Percentiles rank a stretch among this genome's conserved stretches.
Conservation (phyloP, 2,888 invertebrate species). For the Chrysopilus asiliformis region DNA sequence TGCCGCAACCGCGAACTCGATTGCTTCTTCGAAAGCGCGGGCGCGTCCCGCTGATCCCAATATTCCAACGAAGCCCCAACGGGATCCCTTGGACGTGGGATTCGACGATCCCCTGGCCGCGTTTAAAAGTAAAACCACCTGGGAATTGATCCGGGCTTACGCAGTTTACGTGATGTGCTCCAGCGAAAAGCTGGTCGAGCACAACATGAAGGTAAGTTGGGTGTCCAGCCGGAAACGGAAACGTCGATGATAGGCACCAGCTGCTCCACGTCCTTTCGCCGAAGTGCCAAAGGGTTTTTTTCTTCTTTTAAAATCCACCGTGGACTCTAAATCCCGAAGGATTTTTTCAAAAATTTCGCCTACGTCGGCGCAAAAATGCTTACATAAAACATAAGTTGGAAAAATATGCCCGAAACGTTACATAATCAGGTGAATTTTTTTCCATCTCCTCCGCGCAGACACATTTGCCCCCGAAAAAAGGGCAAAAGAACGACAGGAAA, state of each 20-base stretch:
- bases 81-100: conserved; percentile 65
- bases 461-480: too few species aligned
- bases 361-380: conserved; percentile 26
- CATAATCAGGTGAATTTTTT: neutral
- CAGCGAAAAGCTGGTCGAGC: conserved; percentile 72
- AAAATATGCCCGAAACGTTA: conserved; percentile 2
- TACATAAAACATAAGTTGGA: too few species aligned
- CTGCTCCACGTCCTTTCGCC: too few species aligned
- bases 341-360: conserved; percentile 6
- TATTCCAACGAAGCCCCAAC: conserved; percentile 23
- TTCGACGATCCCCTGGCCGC: conserved; percentile 84
- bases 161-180: conserved; percentile 87
- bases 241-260: too few species aligned
- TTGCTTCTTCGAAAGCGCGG: conserved; percentile 14
- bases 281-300: too few species aligned
- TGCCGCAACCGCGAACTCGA: neutral
- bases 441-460: too few species aligned
- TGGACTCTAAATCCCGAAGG: conserved; percentile 17
- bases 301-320: too few species aligned
- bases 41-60: conserved; percentile 16
- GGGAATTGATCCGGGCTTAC: conserved; percentile 80
- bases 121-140: conserved; percentile 90
- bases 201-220: conserved; percentile 79
- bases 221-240: conserved; percentile 1
- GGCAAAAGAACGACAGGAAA: too few species aligned